phyloP scores from a whole-genome alignment of 2,797 vertebrate genomes.

The Heteromormyrus szaboi region DNA sequence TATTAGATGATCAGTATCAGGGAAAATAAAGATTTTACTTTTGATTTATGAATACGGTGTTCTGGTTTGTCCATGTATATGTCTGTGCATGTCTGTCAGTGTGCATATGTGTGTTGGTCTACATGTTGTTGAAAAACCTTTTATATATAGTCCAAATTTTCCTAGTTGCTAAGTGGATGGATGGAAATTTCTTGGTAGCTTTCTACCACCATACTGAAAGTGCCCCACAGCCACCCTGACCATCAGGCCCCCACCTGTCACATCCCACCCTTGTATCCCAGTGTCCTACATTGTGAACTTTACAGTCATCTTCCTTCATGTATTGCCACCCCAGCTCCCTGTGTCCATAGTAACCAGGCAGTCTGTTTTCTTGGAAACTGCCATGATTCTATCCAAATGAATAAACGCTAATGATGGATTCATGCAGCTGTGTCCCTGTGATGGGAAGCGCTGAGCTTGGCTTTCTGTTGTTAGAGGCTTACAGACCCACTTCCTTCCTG shows the following conservation, averaged over 20 bases:
- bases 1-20: background rate
- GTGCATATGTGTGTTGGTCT: background rate
- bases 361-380: background rate
- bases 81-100: background rate
- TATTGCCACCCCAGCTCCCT: background rate
- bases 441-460: background rate
- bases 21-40: background rate
- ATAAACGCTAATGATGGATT: background rate
- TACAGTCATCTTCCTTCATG: background rate
- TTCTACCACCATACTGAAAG: background rate
- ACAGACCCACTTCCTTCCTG: background rate
- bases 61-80: background rate
- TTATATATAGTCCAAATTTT: background rate
- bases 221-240: background rate
- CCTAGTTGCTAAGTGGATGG: background rate
- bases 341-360: background rate
- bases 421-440: background rate
- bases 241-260: background rate
- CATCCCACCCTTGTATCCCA: background rate
- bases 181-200: background rate
- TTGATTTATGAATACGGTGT: background rate
- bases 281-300: background rate
- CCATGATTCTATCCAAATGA: background rate
- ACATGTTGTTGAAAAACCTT: background rate
- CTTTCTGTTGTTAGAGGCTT: background rate